A percentile compares a stretch with the other conserved stretches of the same genome.
These are phyloP conservation scores for Megalopta genalis DNA, from an alignment of 1,140 invertebrate genomes.

Conservation along the genomic window DNA sequence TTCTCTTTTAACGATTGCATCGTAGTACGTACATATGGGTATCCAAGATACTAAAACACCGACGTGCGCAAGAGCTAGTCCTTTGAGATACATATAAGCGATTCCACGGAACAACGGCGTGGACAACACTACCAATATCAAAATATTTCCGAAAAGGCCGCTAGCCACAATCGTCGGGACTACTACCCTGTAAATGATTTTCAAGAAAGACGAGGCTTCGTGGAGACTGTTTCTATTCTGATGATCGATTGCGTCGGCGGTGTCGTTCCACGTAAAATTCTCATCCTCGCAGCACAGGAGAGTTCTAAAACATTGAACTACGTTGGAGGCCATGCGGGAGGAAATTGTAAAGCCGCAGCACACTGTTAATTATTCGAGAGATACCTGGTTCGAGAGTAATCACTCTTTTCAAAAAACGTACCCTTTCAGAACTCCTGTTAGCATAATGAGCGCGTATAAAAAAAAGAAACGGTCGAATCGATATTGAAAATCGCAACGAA, in stretches of 20 bases:
- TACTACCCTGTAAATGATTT: slow-evolving; percentile 41
- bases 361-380: no score
- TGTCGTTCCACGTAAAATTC: slow-evolving; percentile 31
- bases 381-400: no score
- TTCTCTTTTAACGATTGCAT: neutral
- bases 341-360: neutral
- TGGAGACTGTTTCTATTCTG: neutral
- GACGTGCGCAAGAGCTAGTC: slow-evolving; percentile 45
- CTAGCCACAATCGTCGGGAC: slow-evolving; percentile 41
- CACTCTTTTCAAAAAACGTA: slow-evolving; percentile 28
- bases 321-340: neutral
- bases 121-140: slow-evolving; percentile 44
- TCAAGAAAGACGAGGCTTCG: slow-evolving; percentile 16
- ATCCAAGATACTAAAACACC: slow-evolving; percentile 52
- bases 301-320: slow-evolving; percentile 31
- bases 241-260: neutral
- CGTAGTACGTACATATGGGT: slow-evolving; percentile 47
- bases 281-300: slow-evolving; percentile 44
- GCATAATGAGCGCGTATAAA: slow-evolving; percentile 23
- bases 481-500: neutral
- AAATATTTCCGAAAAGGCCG: slow-evolving; percentile 49
- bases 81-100: slow-evolving; percentile 49
- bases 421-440: slow-evolving; percentile 53
- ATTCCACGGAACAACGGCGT: slow-evolving; percentile 48
- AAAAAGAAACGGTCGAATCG: slow-evolving; percentile 1